These are phyloP conservation scores for Montipora capitata DNA, from an alignment of 92 coral and sea anemone species.

Conservation along the genomic window DNA sequence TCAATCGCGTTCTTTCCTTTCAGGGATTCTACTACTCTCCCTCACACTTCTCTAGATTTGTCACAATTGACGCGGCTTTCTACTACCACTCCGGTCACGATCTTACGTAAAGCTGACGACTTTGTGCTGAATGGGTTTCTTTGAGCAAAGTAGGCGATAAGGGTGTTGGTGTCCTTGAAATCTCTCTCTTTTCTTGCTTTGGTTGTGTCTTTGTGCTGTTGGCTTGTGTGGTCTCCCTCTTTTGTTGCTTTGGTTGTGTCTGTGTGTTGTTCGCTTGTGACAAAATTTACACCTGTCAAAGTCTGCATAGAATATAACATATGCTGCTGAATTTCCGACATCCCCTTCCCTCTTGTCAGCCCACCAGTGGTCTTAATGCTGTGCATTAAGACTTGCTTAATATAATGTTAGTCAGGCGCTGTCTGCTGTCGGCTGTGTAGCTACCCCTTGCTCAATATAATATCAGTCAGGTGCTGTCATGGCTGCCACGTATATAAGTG, in stretches of 20 bases:
- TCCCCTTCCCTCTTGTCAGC: conserved; percentile 58
- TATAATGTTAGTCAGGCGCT: too few relatives aligned
- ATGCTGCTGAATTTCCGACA: conserved; percentile 58
- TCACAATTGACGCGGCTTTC: conserved; percentile 52
- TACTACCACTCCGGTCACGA: conserved; percentile 19
- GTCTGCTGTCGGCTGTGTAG: too few relatives aligned
- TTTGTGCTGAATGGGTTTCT: conserved; percentile 29
- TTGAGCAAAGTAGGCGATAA: not conserved
- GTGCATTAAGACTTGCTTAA: too few relatives aligned
- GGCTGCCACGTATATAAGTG: too few relatives aligned
- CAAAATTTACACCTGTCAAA: conserved; percentile 13
- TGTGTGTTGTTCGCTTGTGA: conserved; percentile 23
- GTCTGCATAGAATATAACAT: conserved; percentile 34
- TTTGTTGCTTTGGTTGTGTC: too few relatives aligned
- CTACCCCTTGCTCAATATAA: too few relatives aligned
- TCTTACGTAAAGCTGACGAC: conserved; percentile 8
- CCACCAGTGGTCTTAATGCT: conserved; percentile 52
- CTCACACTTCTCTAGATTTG: conserved; percentile 43
- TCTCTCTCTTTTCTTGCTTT: conserved; percentile 47
- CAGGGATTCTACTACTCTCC: conserved; percentile 30
- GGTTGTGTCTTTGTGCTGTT: conserved; percentile 13
- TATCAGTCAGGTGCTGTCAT: too few relatives aligned
- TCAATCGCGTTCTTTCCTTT: conserved; percentile 29
- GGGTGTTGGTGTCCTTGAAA: conserved; percentile 27
- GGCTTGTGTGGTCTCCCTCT: too few relatives aligned